Conservation (phyloP, 2,113 vertebrate species). For the Raja brachyura region DNA sequence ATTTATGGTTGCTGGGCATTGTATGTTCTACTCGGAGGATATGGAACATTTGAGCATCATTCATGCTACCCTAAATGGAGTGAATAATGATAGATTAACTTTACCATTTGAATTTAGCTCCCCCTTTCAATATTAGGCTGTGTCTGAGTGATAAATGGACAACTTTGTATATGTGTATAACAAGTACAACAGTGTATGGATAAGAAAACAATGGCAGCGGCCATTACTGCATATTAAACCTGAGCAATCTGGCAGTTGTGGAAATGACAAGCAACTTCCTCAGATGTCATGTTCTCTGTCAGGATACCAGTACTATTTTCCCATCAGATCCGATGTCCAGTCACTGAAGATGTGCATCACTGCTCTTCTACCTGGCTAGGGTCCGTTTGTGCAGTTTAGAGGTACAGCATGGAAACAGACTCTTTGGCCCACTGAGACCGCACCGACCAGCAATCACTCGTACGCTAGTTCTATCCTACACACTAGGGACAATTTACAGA, state of each 20-base stretch:
- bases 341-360: neutral
- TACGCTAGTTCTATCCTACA: no score
- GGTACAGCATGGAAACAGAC: no score
- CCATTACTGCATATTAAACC: conserved; percentile 32
- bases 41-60: conserved; percentile 14
- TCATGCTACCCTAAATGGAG: neutral
- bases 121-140: conserved; percentile 22
- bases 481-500: no score
- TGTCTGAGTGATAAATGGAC: conserved; percentile 20
- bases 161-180: neutral
- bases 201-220: neutral
- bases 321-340: conserved; percentile 12
- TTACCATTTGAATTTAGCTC: conserved; percentile 29
- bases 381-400: no score
- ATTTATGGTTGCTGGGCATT: neutral
- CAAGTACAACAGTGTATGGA: conserved; percentile 33
- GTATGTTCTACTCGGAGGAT: conserved; percentile 25
- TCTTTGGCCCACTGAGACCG: no score
- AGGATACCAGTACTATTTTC: conserved; percentile 29
- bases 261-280: neutral
- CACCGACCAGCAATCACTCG: no score
- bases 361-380: neutral
- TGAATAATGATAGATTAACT: conserved; percentile 22
- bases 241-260: conserved; percentile 12
- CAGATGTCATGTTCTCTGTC: conserved; percentile 16